Conservation (phyloP, 1,140 invertebrate genomes). For the Ceratina japonica region DNA sequence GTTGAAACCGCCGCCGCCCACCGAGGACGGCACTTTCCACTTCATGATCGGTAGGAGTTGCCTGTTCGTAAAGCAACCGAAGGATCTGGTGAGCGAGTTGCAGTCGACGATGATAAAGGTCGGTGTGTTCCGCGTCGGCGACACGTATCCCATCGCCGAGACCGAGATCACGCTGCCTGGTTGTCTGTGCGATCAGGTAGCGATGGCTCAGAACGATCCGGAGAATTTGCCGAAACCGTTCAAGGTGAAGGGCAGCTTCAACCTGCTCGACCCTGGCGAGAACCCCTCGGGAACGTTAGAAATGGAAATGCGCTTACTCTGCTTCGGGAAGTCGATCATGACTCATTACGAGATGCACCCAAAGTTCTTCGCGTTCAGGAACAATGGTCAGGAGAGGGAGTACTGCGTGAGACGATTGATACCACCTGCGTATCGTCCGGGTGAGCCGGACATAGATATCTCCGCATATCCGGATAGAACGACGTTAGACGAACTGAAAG, state of each 20-base stretch:
- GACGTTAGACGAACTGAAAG: slow-evolving; percentile 29
- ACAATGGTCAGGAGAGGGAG: slow-evolving; percentile 57
- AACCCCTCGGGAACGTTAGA: slow-evolving; percentile 70
- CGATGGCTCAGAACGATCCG: slow-evolving; percentile 71
- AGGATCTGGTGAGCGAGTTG: slow-evolving; percentile 67
- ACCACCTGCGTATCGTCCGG: slow-evolving; percentile 26
- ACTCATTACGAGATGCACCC: slow-evolving; percentile 68
- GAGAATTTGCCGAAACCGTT: slow-evolving; percentile 70
- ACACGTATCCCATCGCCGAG: slow-evolving; percentile 75
- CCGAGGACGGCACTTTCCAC: slow-evolving; percentile 56
- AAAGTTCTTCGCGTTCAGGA: slow-evolving; percentile 63
- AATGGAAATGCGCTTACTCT: slow-evolving; percentile 66
- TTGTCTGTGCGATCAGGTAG: slow-evolving; percentile 74
- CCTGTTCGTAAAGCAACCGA: slow-evolving; percentile 71
- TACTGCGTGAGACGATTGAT: slow-evolving; percentile 64
- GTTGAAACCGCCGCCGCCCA: slow-evolving; percentile 36
- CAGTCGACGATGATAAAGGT: slow-evolving; percentile 64
- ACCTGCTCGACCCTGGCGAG: slow-evolving; percentile 70
- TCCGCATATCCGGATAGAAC: slow-evolving; percentile 26
- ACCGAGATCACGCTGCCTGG: slow-evolving; percentile 68
- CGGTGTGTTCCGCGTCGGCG: slow-evolving; percentile 71
- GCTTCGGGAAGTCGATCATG: slow-evolving; percentile 68
- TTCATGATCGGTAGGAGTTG: slow-evolving; percentile 71
- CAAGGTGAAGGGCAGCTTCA: slow-evolving; percentile 63
- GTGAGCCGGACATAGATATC: not conserved